Evolutionary conservation across 2,888 invertebrate genomes (phyloP), one percentile per base, ranked within the genome.

Genomic region (Euzetes globulus): DNA sequence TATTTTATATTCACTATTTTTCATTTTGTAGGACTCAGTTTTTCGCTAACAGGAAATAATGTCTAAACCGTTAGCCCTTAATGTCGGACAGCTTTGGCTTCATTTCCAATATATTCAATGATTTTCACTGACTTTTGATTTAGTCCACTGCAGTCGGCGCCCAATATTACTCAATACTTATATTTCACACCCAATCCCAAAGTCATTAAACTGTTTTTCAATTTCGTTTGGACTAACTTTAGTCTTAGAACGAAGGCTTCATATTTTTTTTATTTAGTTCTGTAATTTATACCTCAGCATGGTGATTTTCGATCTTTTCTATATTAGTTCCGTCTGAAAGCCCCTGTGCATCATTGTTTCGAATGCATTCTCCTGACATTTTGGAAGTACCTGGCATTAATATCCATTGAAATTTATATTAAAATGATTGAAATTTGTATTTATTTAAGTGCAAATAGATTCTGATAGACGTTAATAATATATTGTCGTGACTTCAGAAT

Each of bases 1-100:
- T 55, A 25, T 25, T 55, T 25, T 25, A 63, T 63, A 33, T n/a
- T 19, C 13, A 1, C 63, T 11, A 63, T 63, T 63, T 63, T 63
- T 63, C 63, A 63, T 33, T 63, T 63, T 63, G 58, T 4, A 60
- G 27, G 9, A 4, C 22, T 58, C 27, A 29, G 63, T 63, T 29
- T 63, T 27, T 22, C 17, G 17, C 22, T 33, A 63, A 63, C 63
- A 63, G 63, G 63, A 63, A 63, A 63, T 63, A 33, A 41, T 41
- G 41, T 41, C 41, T 41, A 63, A 63, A 27, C 17, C 63, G 29
- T 63, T 63, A 63, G 33, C 33, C 33, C 33, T 63, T 33, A 63
- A 33, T 63, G 63, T 63, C 27, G 63, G 33, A 11, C 29, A 33
- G 63, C 63, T 63, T 63, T 63, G 63, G 15, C 63, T 55, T 33